These are phyloP conservation scores for Sceloporus tristichus DNA, from an alignment of 2,113 vertebrate species.

Conservation along the genomic window DNA sequence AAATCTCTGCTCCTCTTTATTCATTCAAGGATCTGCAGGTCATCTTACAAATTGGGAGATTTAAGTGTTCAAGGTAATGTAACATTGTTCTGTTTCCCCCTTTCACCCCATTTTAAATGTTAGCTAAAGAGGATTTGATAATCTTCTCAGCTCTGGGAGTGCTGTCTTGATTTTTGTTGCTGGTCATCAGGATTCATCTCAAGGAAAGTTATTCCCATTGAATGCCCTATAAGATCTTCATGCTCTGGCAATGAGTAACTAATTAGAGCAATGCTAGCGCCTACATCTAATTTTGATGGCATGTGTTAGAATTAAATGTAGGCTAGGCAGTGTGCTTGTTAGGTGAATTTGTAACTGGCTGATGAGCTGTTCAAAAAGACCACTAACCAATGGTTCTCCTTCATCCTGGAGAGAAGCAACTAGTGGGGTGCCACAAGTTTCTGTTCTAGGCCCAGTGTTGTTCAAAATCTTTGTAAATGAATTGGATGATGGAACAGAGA, in stretches of 20 bases:
- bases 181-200: neutral
- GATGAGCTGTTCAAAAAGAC: no score
- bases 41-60: slow-evolving; percentile 33
- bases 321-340: no score
- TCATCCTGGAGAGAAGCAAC: no score
- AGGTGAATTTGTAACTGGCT: no score
- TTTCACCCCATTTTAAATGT: neutral
- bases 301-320: neutral
- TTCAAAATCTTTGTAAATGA: no score
- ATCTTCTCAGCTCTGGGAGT: neutral
- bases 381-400: no score
- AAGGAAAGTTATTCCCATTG: neutral
- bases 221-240: neutral
- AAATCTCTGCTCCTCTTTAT: neutral
- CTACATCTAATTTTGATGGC: neutral
- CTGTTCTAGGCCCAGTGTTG: no score
- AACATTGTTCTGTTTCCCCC: slow-evolving; percentile 26
- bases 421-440: no score
- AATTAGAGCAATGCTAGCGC: neutral
- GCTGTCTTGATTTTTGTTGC: neutral
- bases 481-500: no score
- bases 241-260: neutral
- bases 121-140: neutral
- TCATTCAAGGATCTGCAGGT: slow-evolving; percentile 13
- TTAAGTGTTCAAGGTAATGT: slow-evolving; percentile 39